Evolutionary conservation across 2,113 vertebrate species (phyloP), one percentile per base, ranked within the genome.

Genomic region (Oncorhynchus kisutch): DNA sequence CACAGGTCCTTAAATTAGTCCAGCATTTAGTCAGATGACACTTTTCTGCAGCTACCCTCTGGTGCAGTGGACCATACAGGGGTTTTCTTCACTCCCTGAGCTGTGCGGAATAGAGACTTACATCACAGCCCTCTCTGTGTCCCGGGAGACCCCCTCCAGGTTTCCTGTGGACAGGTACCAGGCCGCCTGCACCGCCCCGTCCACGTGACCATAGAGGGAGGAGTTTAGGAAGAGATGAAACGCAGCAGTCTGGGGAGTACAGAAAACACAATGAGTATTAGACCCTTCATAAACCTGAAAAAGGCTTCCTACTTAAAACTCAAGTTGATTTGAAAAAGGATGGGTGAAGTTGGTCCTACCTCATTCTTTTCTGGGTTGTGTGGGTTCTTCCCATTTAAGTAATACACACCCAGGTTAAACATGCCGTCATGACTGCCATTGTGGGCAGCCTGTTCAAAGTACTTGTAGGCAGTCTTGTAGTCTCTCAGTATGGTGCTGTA

Each of bases 141-240:
- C 94, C 82, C 92, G 92, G 11, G 91, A 88, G 81, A 96, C 93
- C 1, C 91, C 94, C 74, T 88, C 81, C 88, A 96, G 92, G 81
- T 90, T 92, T 88, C 96, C 97, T 18, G 94, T 94, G 3, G 95
- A 94, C 39, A 97, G 95, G 85, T 93, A 95, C 60, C 92, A 88
- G 1, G 95, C 96, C 0, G 93, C 95, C 73, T 95, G 88, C 77
- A 98, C 79, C 0, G 94, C 93, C 0, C 94, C 96, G 29, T 93
- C 94, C 7, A 92, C 83, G 8, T 99, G 97, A 24, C 97, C 96
- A 0, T 87, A 81, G 75, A 87, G 81, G 1, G 96, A 95, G 2
- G 97, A 96, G 74, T 94, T 95, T 64, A 94, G 92, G 85, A 98
- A 98, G 85, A 89, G 95, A 25, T 79, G 88, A 39, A 96, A 95